Evolutionary conservation across 2,797 vertebrate species (phyloP).

Genomic region (Tiaroga cobitis): DNA sequence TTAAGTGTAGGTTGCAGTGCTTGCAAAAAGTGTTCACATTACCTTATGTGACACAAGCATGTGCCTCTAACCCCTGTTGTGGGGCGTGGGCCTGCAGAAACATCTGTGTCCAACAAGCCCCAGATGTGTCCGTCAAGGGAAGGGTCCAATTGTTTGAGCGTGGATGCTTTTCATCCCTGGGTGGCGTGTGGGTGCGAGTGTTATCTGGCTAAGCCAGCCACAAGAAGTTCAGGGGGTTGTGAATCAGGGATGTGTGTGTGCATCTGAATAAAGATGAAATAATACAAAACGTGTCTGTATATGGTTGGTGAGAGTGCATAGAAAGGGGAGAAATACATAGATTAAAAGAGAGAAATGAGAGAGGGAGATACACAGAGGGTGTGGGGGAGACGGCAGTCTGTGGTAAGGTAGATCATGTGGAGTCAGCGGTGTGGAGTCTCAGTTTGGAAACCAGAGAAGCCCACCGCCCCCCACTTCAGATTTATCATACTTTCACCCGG

Average conservation of each 20-base stretch:
- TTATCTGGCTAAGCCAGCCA: constrained; percentile 47
- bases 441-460: constrained; percentile 52
- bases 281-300: neutral
- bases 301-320: neutral
- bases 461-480: constrained; percentile 19
- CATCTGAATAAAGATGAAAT: constrained; percentile 19
- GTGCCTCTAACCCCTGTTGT: neutral
- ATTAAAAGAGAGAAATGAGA: constrained; percentile 29
- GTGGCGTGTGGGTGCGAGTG: constrained; percentile 48
- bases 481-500: constrained; percentile 41
- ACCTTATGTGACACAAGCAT: constrained; percentile 42
- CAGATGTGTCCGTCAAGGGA: constrained; percentile 57
- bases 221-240: constrained; percentile 8
- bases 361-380: constrained; percentile 38
- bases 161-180: constrained; percentile 51
- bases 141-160: constrained; percentile 44
- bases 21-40: constrained; percentile 13
- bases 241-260: constrained; percentile 24
- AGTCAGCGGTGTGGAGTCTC: constrained; percentile 44
- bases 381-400: constrained; percentile 24
- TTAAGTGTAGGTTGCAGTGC: neutral
- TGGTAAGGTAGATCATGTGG: constrained; percentile 40
- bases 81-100: constrained; percentile 48
- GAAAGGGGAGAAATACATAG: neutral
- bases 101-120: constrained; percentile 60